Conservation (phyloP, 2,888 invertebrate species). For the Marronus borbonicus region DNA sequence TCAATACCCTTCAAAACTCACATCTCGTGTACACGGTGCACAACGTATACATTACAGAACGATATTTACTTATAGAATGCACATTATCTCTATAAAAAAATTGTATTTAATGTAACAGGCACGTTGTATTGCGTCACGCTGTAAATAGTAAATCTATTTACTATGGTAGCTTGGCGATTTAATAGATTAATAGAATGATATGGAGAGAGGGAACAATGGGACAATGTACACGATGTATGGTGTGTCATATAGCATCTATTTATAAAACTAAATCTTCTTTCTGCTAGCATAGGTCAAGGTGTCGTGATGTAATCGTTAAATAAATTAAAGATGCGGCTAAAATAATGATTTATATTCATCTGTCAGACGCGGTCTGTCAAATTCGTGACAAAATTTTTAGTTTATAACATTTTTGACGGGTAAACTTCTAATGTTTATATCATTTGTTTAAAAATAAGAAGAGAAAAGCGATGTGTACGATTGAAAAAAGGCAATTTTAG, state of each 20-base stretch:
- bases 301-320: not conserved
- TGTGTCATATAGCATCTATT: not conserved
- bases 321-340: too few species aligned
- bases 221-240: too few species aligned
- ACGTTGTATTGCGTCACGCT: constrained; percentile 22
- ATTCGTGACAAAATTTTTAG: too few species aligned
- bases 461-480: too few species aligned
- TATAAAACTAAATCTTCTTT: constrained; percentile 3
- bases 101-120: constrained; percentile 18
- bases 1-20: constrained; percentile 20
- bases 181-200: too few species aligned
- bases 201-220: too few species aligned
- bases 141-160: not conserved
- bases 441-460: too few species aligned
- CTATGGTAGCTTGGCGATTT: too few species aligned
- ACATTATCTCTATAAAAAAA: not conserved
- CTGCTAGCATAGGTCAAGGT: not conserved
- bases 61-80: not conserved
- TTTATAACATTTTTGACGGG: too few species aligned
- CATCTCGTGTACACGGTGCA: not conserved
- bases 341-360: not conserved
- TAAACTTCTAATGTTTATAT: too few species aligned
- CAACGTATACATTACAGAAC: not conserved
- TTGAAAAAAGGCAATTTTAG: too few species aligned
- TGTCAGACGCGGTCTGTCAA: too few species aligned